A percentile compares a stretch with the other conserved stretches of the same genome.
Conservation (phyloP, 37 sponge, comb jelly and placozoan genomes). For the Theonella swinhoei region DNA sequence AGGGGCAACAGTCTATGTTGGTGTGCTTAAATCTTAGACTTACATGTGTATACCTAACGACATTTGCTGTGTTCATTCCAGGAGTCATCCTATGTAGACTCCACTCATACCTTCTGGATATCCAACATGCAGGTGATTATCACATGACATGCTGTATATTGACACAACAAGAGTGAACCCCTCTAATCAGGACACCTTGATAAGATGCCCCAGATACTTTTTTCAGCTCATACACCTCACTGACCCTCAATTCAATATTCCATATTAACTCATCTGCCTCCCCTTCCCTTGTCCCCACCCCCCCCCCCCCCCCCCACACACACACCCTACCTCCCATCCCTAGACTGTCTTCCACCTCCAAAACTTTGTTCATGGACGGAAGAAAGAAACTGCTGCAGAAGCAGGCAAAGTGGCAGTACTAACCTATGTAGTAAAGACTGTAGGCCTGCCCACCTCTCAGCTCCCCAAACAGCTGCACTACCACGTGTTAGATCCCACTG, state of each 20-base stretch:
- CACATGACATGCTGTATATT: too few relatives aligned
- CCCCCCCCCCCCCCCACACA: not conserved
- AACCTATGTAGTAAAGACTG: constrained; percentile 4
- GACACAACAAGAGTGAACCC: too few relatives aligned
- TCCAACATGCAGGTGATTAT: not conserved
- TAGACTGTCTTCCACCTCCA: constrained; percentile 27
- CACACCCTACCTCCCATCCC: too few relatives aligned
- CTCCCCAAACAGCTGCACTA: constrained; percentile 18
- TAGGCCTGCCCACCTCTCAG: not conserved
- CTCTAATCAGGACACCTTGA: too few relatives aligned
- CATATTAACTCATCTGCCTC: not conserved
- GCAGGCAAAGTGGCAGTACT: not conserved
- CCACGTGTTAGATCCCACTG: not conserved
- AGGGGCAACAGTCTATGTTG: too few relatives aligned
- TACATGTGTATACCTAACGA: too few relatives aligned
- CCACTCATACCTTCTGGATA: not conserved
- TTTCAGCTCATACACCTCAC: too few relatives aligned
- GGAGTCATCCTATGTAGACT: not conserved
- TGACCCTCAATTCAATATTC: not conserved
- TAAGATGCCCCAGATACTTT: too few relatives aligned
- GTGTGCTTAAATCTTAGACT: too few relatives aligned
- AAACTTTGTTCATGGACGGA: not conserved
- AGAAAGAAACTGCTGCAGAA: not conserved
- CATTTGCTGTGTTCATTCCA: not conserved
- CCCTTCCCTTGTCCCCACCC: not conserved